Evolutionary conservation across 2,113 vertebrate genomes (phyloP), one percentile per base, ranked within the genome.

Genomic region (Rhodinocichla rosea): DNA sequence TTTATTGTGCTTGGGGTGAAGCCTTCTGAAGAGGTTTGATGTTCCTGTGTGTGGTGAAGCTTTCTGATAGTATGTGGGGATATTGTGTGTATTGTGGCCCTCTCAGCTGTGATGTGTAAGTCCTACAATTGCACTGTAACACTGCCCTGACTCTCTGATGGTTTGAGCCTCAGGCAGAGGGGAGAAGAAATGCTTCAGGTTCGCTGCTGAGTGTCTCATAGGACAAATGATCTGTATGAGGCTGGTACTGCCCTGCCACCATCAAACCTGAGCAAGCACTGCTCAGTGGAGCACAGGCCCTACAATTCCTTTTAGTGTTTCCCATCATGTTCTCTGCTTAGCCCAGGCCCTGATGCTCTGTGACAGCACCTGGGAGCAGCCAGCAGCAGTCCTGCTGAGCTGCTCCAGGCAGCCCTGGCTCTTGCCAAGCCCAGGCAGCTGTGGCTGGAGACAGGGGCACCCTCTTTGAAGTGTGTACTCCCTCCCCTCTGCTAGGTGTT

Each of bases 191-290:
- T 11, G 17, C 40, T 87, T 82, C 22, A 21, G 27, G 20, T 69
- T 69, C 60, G 13, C 18, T 39, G 45, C 42, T 87, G 74, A 87
- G 27, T 19, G 52, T 21, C n/a, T 87, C 3, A 0, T 7, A 44
- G 50, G 50, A 32, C 23, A 77, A 85, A 30, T 12, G 45, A 27
- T 50, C 64, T 50, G 42, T 17, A 6, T 0, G 0, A 37, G 44
- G 20, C 32, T 84, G 6, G 15, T 12, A 1, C 62, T 15, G 18
- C 47, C 74, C 63, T 68, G 44, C 53, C 71, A 59, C 37, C 33
- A 6, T 7, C 87, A 50, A 63, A 65, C 39, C 59, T 11, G n/a
- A 0, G 0, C 30, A 59, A 87, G 17, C 0, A 0, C 19, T 0
- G 0, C 50, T 37, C n/a, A 19, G 47, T 0, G 15, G 32, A 78